Evolutionary conservation across 2,888 invertebrate species (phyloP), one percentile per base, ranked within the genome.

Genomic region (Cremastinae sp.): DNA sequence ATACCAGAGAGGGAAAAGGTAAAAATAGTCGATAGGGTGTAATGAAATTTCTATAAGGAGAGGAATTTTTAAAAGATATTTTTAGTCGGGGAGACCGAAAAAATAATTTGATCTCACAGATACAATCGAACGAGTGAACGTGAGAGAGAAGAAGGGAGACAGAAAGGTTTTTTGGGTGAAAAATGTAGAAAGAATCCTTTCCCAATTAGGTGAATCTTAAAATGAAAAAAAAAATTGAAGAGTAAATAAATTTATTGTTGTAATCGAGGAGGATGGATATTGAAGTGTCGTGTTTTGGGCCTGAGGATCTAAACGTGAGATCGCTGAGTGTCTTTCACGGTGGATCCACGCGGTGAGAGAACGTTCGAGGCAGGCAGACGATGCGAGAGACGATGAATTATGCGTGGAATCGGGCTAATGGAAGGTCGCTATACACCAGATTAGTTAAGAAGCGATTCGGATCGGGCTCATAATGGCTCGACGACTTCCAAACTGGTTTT

Each of bases 381-480:
- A 73, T 28, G 45, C 66, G 58, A 66, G 72, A 66, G 82, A 83
- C 82, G 84, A 84, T 84, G 81, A 82, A 86, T 84, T 82, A 82
- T 75, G 80, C 79, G 78, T 84, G 76, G 84, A 86, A 85, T 86
- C 83, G 80, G 80, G 80, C 83, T 86, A 86, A 86, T 85, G 83
- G 84, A 86, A 83, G 84, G 82, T 81, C 83, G 80, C 80, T 75
- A 78, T 82, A 83, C 82, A 80, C 78, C 70, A 84, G 84, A 86
- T 86, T 85, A 86, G 84, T 85, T 84, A 84, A 84, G 82, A 82
- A 79, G 77, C 78, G 79, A 84, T 83, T 84, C 80, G 80, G 80
- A 84, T 83, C 84, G 81, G 80, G 81, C 81, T 83, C 83, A 85
- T 85, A 84, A 85, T 83, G 85, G 83, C 84, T 84, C 82, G 79